A percentile compares a stretch with the other conserved stretches of the same genome.
phyloP scores from a whole-genome alignment of 2,888 invertebrate genomes.

The Stramonita haemastoma region DNA sequence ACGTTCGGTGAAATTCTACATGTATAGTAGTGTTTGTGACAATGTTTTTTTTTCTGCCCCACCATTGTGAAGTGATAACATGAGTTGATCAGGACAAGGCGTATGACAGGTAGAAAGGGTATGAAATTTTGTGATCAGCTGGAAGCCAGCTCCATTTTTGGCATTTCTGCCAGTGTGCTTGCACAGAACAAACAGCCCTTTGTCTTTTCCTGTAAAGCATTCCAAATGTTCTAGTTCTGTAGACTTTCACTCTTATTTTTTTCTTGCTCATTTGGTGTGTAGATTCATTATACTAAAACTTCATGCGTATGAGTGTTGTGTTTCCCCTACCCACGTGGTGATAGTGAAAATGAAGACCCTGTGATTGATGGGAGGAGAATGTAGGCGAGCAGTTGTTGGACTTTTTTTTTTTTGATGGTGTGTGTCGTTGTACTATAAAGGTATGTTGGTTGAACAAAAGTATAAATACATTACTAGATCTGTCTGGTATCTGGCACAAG shows the following conservation, averaged over 20 bases:
- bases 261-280: not conserved
- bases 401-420: not conserved
- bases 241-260: not conserved
- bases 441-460: not conserved
- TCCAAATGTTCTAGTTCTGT: not conserved
- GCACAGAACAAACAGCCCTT: not conserved
- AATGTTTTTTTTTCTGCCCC: not conserved
- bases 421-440: constrained; percentile 7
- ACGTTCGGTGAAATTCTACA: no score
- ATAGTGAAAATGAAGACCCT: not conserved
- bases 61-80: not conserved
- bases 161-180: not conserved
- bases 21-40: no score
- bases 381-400: not conserved
- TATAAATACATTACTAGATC: not conserved
- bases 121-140: not conserved
- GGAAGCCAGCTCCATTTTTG: not conserved
- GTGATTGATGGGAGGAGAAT: constrained; percentile 12
- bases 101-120: not conserved
- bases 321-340: not conserved
- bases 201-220: not conserved
- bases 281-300: not conserved
- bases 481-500: not conserved
- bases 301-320: not conserved
- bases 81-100: not conserved